Evolutionary conservation across 2,797 vertebrate species (phyloP).

Genomic region (Babyrousa celebensis): DNA sequence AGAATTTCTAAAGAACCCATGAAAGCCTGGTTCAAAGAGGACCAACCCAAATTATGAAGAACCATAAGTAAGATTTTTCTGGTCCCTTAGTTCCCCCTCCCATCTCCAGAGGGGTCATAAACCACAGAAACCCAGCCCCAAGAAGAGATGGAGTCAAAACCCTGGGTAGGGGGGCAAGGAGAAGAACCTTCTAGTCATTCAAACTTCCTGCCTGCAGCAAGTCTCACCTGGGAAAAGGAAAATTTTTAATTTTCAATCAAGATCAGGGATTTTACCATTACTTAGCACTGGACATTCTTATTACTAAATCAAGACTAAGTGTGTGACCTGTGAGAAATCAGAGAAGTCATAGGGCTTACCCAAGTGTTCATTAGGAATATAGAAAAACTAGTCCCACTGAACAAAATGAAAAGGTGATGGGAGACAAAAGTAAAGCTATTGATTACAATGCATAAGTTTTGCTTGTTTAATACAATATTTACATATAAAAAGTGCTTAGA

Average conservation of each 20-base stretch:
- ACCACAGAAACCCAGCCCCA: neutral
- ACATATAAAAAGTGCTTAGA: conserved; percentile 6
- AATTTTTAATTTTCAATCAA: neutral
- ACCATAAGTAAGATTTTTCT: neutral
- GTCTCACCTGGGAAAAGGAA: neutral
- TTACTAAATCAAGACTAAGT: conserved; percentile 11
- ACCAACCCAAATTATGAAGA: neutral
- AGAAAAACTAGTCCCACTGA: neutral
- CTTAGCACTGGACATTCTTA: neutral
- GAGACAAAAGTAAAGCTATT: neutral
- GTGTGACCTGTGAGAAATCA: neutral
- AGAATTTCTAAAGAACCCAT: neutral
- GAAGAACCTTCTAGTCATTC: too few relatives aligned
- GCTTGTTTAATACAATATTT: neutral
- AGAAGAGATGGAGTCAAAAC: too few relatives aligned
- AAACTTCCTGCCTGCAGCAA: neutral
- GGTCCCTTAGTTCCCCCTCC: neutral
- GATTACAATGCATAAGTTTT: neutral
- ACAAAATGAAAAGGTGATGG: neutral
- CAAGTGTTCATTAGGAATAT: neutral
- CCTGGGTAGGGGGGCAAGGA: neutral
- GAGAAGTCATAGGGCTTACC: neutral
- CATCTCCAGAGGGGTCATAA: neutral
- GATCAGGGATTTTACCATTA: neutral
- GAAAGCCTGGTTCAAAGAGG: neutral